Percentiles rank a stretch among this genome's conserved stretches.
These are phyloP conservation scores for Drosophila seclusa DNA, from an alignment of 2,888 invertebrate species.

Conservation along the genomic window DNA sequence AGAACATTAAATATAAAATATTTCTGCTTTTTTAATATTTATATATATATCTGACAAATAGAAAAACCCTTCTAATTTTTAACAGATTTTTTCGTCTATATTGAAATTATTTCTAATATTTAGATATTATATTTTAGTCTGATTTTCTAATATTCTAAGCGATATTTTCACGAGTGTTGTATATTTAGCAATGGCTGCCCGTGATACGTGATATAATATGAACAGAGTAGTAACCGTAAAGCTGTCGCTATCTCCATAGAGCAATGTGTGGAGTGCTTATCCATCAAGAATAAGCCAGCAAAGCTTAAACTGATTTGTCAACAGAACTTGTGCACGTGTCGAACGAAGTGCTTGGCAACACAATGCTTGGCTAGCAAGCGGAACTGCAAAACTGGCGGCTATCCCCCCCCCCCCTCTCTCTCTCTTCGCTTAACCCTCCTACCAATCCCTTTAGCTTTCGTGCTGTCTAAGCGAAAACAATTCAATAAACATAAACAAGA, in stretches of 20 bases:
- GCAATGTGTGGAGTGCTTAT: conserved; percentile 14
- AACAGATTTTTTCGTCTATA: not conserved
- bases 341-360: conserved; percentile 57
- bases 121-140: not conserved
- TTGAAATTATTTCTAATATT: not conserved
- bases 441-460: conserved; percentile 7
- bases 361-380: conserved; percentile 25
- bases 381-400: conserved; percentile 20
- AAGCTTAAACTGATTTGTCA: conserved; percentile 23
- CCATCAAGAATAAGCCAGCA: conserved; percentile 15
- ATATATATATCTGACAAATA: too few species aligned
- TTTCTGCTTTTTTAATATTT: too few species aligned
- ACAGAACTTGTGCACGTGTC: conserved; percentile 72
- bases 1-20: too few species aligned
- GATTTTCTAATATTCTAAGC: not conserved
- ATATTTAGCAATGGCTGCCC: not conserved
- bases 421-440: not conserved
- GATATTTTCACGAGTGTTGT: not conserved
- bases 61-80: not conserved
- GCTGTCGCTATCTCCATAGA: not conserved
- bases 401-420: not conserved
- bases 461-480: conserved; percentile 58
- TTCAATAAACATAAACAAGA: conserved; percentile 41
- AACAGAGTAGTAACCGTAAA: conserved; percentile 19
- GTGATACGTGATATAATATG: conserved; percentile 59